Evolutionary conservation across 37 sponge, comb jelly and placozoan species (phyloP).

Genomic region (Diacarnus erythraeanus): DNA sequence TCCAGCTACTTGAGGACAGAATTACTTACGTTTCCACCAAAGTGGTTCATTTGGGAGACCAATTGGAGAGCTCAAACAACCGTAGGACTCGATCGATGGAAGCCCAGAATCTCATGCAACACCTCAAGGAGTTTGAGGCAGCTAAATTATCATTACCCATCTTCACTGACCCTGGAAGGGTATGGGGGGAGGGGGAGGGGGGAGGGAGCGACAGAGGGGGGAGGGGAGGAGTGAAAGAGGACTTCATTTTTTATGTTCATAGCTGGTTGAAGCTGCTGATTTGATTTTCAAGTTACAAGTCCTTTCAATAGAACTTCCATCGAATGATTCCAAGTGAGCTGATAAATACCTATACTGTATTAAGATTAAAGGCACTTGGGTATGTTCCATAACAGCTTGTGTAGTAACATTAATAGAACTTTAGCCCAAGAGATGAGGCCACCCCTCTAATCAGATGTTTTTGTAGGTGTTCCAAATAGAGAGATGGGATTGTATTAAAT

Average conservation of each 20-base stretch:
- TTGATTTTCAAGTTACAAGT: slow-evolving; percentile 71
- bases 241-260: not conserved
- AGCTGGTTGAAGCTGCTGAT: slow-evolving; percentile 83
- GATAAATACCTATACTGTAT: not conserved
- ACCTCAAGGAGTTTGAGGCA: slow-evolving; percentile 68
- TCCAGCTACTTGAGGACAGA: slow-evolving; percentile 78
- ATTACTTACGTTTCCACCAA: slow-evolving; percentile 84
- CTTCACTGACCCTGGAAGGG: slow-evolving; percentile 66
- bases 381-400: no score
- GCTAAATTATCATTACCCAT: slow-evolving; percentile 30
- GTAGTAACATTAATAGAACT: no score
- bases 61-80: slow-evolving; percentile 87
- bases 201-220: not conserved
- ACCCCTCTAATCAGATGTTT: no score
- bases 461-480: no score
- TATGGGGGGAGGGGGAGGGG: slow-evolving; percentile 6
- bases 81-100: slow-evolving; percentile 56
- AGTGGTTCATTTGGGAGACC: slow-evolving; percentile 96
- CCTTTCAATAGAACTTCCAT: slow-evolving; percentile 63
- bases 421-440: no score
- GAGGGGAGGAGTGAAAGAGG: not conserved
- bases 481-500: no score
- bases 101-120: slow-evolving; percentile 69
- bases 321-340: not conserved
- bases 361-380: no score